Percentiles rank a stretch among this genome's conserved stretches.
Conservation (phyloP, 2,888 invertebrate species). For the Lepidocyrtoides sp. region DNA sequence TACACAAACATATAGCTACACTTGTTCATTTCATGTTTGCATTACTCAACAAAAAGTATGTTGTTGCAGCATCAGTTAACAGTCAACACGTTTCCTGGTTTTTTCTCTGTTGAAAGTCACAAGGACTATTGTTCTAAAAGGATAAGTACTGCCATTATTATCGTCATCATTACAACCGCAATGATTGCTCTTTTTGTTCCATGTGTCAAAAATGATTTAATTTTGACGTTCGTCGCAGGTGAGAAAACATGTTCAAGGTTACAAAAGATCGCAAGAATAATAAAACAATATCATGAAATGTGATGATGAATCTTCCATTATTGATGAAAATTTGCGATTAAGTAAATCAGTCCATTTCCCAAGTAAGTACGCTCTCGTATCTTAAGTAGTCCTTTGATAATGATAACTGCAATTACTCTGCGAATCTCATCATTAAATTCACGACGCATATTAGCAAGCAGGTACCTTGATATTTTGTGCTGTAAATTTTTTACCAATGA, state of each 20-base stretch:
- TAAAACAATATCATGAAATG: neutral
- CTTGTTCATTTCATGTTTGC: conserved; percentile 4
- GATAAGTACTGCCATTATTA: conserved; percentile 15
- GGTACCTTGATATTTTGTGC: neutral
- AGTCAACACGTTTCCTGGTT: conserved; percentile 56
- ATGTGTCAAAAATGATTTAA: conserved; percentile 65
- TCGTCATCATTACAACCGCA: conserved; percentile 12
- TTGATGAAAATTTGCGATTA: conserved; percentile 68
- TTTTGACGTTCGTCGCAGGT: conserved; percentile 55
- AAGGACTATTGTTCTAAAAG: conserved; percentile 60
- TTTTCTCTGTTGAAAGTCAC: conserved; percentile 41
- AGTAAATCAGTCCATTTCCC: conserved; percentile 30
- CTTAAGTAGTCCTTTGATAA: neutral
- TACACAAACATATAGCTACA: neutral
- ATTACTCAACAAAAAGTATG: conserved; percentile 8
- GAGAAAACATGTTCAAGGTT: conserved; percentile 71
- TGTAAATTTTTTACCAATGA: neutral
- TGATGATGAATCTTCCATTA: conserved; percentile 45
- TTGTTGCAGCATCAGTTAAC: conserved; percentile 12
- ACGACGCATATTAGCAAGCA: neutral
- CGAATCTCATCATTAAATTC: neutral
- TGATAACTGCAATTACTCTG: neutral
- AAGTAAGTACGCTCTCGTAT: neutral
- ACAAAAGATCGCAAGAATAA: conserved; percentile 65
- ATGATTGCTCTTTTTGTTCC: conserved; percentile 60